phyloP scores from a whole-genome alignment of 2,113 vertebrate genomes.

The Cyanocitta stelleri region DNA sequence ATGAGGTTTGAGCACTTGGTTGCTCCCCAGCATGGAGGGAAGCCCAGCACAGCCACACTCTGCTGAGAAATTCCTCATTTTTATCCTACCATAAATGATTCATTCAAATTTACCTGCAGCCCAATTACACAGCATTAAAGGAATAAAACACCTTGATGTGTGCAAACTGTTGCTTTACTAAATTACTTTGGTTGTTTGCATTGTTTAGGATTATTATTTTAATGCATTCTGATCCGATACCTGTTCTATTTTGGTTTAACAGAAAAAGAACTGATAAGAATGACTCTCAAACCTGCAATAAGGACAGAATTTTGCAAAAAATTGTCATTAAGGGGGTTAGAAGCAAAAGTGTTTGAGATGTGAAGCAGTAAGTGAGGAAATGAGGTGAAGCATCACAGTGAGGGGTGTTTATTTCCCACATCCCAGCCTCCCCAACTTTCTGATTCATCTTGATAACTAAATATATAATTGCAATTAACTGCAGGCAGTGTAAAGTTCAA shows the following conservation, averaged over 20 bases:
- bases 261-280: not conserved
- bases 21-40: not conserved
- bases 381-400: not conserved
- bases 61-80: not conserved
- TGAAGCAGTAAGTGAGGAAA: not conserved
- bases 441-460: not conserved
- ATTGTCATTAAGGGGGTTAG: not conserved
- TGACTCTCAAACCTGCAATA: not conserved
- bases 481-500: not conserved
- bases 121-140: not conserved
- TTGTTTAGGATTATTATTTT: not conserved
- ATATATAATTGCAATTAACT: not conserved
- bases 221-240: not conserved
- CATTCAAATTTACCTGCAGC: not conserved
- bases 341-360: not conserved
- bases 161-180: not conserved
- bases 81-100: not conserved
- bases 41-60: not conserved
- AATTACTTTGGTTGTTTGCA: not conserved
- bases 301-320: not conserved
- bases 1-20: fast-evolving
- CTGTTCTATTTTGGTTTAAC: not conserved
- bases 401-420: not conserved
- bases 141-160: not conserved
- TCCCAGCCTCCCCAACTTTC: not conserved